These are phyloP conservation scores for Ambastaia sidthimunki DNA, from an alignment of 2,797 vertebrate species.

Conservation along the genomic window DNA sequence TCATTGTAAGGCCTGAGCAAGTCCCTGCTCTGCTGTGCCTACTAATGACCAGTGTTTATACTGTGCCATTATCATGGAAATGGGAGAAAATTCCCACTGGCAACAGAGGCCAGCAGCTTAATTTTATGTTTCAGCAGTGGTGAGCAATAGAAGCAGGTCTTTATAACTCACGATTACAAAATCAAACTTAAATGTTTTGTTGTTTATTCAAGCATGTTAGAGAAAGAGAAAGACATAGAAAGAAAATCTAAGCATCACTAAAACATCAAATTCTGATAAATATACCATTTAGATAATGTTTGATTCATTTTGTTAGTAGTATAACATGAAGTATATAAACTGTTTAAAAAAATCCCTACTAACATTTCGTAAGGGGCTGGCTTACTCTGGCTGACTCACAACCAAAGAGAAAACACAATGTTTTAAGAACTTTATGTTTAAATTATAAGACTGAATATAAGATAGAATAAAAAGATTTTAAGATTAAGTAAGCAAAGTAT, in stretches of 20 bases:
- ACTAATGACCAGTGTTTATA: slow-evolving; percentile 67
- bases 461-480: background rate
- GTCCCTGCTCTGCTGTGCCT: slow-evolving; percentile 66
- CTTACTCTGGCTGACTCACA: background rate
- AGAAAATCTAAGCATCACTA: background rate
- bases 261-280: background rate
- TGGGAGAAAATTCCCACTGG: slow-evolving; percentile 58
- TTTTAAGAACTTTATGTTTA: background rate
- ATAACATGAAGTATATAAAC: background rate
- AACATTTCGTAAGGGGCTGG: background rate
- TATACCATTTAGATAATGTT: too few species aligned
- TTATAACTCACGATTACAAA: background rate
- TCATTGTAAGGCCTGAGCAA: slow-evolving; percentile 30
- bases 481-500: too few species aligned
- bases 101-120: slow-evolving; percentile 46
- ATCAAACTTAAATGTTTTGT: background rate
- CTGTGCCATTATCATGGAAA: slow-evolving; percentile 74
- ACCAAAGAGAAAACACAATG: background rate
- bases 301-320: background rate
- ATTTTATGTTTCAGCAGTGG: background rate
- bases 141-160: background rate
- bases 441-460: background rate
- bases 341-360: too few species aligned
- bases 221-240: background rate
- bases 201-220: background rate